These are phyloP conservation scores for Brachypodius melanocephalos DNA, from an alignment of 2,113 vertebrate genomes.

Conservation along the genomic window DNA sequence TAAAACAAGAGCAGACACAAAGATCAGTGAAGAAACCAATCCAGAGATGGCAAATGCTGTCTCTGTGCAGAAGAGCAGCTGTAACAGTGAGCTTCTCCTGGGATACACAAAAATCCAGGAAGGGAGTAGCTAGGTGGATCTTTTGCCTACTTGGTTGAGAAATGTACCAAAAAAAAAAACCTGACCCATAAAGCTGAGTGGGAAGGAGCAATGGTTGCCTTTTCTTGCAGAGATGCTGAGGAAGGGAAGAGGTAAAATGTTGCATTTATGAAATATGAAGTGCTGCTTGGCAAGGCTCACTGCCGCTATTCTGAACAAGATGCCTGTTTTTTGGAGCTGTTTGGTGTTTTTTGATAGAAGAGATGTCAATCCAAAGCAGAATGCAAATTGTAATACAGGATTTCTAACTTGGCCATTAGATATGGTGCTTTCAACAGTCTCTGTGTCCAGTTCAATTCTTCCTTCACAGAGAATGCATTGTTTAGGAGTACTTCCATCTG, in stretches of 20 bases:
- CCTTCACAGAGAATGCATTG: not conserved
- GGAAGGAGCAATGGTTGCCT: not conserved
- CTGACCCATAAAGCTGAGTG: not conserved
- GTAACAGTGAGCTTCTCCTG: not conserved
- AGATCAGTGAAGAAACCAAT: not conserved
- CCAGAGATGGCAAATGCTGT: not conserved
- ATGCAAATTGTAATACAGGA: not conserved
- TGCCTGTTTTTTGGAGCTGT: not conserved
- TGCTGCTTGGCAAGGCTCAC: not conserved
- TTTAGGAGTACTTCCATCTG: not conserved
- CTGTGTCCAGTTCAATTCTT: not conserved
- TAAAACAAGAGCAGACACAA: not conserved
- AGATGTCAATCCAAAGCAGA: not conserved
- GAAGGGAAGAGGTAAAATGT: not conserved
- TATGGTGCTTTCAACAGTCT: not conserved
- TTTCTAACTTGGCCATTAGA: not conserved
- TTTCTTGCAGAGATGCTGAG: not conserved
- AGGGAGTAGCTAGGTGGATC: not conserved
- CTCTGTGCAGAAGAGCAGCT: not conserved
- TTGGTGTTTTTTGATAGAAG: not conserved
- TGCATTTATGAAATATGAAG: fast-evolving
- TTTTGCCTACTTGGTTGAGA: not conserved
- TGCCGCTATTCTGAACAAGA: not conserved
- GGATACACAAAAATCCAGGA: not conserved
- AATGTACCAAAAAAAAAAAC: not conserved